Percentiles rank a stretch among this genome's conserved stretches.
These are phyloP conservation scores for Mixornis gularis DNA, from an alignment of 2,113 vertebrate genomes.

Conservation along the genomic window DNA sequence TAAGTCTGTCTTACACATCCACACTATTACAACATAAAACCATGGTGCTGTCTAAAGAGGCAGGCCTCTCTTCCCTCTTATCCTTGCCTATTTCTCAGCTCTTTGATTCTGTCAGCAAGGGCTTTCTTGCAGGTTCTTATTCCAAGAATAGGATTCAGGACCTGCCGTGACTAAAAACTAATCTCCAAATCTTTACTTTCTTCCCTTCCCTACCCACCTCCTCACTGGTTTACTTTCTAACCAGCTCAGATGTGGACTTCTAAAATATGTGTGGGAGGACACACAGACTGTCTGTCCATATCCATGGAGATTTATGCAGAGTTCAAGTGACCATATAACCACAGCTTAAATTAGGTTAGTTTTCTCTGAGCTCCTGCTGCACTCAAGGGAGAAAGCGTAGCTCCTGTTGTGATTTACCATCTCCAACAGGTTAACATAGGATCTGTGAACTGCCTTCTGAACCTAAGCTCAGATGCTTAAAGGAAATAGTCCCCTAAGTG, in stretches of 20 bases:
- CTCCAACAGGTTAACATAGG: background rate
- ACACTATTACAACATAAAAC: background rate
- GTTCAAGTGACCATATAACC: background rate
- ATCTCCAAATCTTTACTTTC: background rate
- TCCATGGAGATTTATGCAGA: background rate
- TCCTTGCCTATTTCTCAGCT: background rate
- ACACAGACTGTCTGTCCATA: background rate
- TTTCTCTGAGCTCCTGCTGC: background rate
- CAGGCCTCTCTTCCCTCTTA: background rate
- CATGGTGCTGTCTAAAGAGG: background rate
- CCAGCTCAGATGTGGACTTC: background rate
- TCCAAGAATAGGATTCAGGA: background rate
- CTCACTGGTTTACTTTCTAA: background rate
- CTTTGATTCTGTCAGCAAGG: background rate
- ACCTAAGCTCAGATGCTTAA: background rate
- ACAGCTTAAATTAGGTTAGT: background rate
- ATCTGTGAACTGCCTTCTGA: background rate
- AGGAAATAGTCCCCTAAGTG: background rate
- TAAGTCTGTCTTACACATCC: background rate
- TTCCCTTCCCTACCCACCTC: fast-evolving
- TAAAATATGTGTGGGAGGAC: background rate
- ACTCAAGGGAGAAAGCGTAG: fast-evolving
- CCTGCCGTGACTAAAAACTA: background rate
- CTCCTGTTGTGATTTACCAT: background rate
- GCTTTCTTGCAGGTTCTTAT: background rate